Base-by-base conservation (phyloP, 1,140 invertebrate species). In the Hypsibius dujardini region DNA sequence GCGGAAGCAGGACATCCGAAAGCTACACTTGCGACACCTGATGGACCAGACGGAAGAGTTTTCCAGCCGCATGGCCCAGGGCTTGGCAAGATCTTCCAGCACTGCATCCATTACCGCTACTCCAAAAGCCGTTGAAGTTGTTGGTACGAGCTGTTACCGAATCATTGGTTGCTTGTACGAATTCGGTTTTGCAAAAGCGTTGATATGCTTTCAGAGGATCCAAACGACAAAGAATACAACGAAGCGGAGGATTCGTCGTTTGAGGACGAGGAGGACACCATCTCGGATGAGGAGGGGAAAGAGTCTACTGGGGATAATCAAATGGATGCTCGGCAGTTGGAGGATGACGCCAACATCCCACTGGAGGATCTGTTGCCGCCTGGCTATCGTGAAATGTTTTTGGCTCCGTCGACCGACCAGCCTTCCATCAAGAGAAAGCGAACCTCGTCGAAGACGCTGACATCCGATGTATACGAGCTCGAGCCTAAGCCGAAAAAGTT, bases 31-130 rank as follows among this genome's bases (percentile, higher is more conserved):
- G 42, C 95, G 92, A 79, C 97, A 96, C 77, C 95, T 99, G 77
- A 93, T 99, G 62, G 93, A 95, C 81, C 92, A 96, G 81, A 98
- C 95, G 0, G 95, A 98, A 81, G 95, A 95, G 78, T 96, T 95
- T 82, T 96, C 93, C 0, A 77, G 77, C 15, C 79, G 81, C 77
- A 73, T 83, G 46, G 78, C 80, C n/a, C 79, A 82, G 74, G 77
- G 79, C n/a, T 74, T 81, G 42, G 75, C 46, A 45, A 74, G 72
- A n/a, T 72, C 74, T 28, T 76, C 75, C 1, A 71, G 74, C n/a
- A 47, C 69, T 46, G 71, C 72, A 1, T 42, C 70, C 59, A 72
- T 69, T 45, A 46, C 47, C 67, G 69, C 70, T 47, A 74, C 40
- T 47, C 46, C 47, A 46, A 46, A 73, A 70, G 45, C 46, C 45